Percentiles rank a stretch among this genome's conserved stretches.
Evolutionary conservation across 2,888 invertebrate species (phyloP).

Genomic region (Tridacna gigas): DNA sequence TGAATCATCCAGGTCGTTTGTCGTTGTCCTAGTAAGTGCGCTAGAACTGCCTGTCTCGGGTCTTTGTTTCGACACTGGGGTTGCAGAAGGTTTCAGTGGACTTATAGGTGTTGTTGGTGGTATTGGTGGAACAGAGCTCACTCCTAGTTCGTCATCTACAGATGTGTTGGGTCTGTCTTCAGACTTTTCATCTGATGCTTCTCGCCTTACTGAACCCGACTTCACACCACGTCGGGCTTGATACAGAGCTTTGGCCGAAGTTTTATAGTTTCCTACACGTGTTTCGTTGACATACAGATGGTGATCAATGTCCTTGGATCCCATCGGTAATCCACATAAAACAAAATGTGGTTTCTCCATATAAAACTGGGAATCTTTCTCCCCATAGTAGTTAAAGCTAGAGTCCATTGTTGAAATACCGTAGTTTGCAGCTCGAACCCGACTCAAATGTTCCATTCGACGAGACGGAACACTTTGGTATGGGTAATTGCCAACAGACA

Average conservation of each 20-base stretch:
- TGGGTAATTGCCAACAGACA: constrained; percentile 44
- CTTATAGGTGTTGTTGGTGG: constrained; percentile 62
- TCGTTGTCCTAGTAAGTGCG: background rate
- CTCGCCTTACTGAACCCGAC: constrained; percentile 58
- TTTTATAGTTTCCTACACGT: constrained; percentile 68
- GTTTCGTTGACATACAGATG: constrained; percentile 68
- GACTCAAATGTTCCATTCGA: constrained; percentile 65
- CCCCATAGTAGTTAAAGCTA: constrained; percentile 48
- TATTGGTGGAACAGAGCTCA: constrained; percentile 51
- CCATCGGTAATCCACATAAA: constrained; percentile 69
- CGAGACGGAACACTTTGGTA: constrained; percentile 60
- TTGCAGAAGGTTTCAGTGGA: constrained; percentile 27
- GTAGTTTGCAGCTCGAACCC: constrained; percentile 66
- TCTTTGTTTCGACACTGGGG: constrained; percentile 2
- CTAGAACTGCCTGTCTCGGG: background rate
- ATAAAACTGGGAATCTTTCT: constrained; percentile 40
- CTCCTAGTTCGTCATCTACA: constrained; percentile 31
- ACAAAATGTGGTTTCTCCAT: constrained; percentile 71
- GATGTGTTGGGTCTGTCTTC: constrained; percentile 39
- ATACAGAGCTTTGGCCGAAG: constrained; percentile 67
- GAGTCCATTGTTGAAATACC: constrained; percentile 74
- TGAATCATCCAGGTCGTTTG: constrained; percentile 10
- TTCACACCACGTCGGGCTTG: constrained; percentile 54
- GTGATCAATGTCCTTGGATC: constrained; percentile 64
- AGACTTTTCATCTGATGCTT: constrained; percentile 32